Percentiles rank a stretch among this genome's conserved stretches.
phyloP scores from a whole-genome alignment of 1,140 invertebrate genomes.

The Ceratina japonica region DNA sequence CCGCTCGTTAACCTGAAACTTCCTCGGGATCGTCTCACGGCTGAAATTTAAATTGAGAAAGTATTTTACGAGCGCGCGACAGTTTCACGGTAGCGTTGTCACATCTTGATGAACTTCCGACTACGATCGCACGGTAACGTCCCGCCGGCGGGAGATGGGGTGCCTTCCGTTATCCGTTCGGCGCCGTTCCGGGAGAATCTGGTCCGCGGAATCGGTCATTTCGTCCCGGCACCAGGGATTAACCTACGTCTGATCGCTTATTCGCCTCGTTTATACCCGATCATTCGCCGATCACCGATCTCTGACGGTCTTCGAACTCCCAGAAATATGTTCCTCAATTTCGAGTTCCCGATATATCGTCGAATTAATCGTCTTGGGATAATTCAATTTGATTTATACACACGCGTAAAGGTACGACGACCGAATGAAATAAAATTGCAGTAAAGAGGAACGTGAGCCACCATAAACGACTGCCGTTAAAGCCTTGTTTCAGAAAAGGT shows the following conservation, averaged over 20 bases:
- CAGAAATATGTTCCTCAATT: neutral
- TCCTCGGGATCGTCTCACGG: conserved; percentile 67
- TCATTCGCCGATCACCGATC: conserved; percentile 10
- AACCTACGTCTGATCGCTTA: conserved; percentile 61
- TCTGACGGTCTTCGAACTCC: conserved; percentile 32
- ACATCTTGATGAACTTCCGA: conserved; percentile 80
- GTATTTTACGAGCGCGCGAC: conserved; percentile 78
- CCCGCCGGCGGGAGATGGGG: conserved; percentile 22
- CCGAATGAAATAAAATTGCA: neutral
- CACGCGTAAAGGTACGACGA: conserved; percentile 16
- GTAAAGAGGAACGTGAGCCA: conserved; percentile 39
- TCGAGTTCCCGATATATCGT: neutral
- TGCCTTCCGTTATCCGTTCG: conserved; percentile 23
- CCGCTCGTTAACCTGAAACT: conserved; percentile 78
- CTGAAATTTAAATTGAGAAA: conserved; percentile 80
- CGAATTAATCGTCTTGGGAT: neutral
- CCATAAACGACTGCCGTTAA: conserved; percentile 54
- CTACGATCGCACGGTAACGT: conserved; percentile 77
- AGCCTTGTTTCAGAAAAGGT: conserved; percentile 30
- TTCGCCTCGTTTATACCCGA: conserved; percentile 44
- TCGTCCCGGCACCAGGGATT: conserved; percentile 43
- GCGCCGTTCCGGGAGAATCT: conserved; percentile 57
- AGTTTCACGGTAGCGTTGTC: conserved; percentile 79
- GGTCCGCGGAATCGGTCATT: conserved; percentile 53
- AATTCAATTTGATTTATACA: neutral